Percentiles rank a stretch among this genome's conserved stretches.
These are phyloP conservation scores for Agrochola lychnidis DNA, from an alignment of 2,888 invertebrate genomes.

Conservation along the genomic window DNA sequence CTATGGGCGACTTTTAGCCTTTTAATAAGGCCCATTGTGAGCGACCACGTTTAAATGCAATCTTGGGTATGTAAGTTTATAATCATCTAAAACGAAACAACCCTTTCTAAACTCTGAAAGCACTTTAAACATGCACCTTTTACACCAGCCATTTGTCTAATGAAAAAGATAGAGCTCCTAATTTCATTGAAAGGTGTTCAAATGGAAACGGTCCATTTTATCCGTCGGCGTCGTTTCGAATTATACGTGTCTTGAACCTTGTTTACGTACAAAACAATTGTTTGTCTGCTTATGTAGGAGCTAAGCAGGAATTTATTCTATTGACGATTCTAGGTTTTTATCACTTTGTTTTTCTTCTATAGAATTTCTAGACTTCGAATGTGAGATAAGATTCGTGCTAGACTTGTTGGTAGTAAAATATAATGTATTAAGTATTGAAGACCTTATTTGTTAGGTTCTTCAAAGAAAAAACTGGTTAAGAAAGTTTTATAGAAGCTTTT, in stretches of 20 bases:
- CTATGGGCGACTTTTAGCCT: too few species aligned
- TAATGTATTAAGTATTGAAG: conserved; percentile 19
- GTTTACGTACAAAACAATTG: conserved; percentile 60
- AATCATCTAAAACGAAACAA: conserved; percentile 6
- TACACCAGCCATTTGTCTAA: conserved; percentile 61
- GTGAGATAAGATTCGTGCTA: not conserved
- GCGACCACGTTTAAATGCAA: too few species aligned
- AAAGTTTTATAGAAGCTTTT: conserved; percentile 1
- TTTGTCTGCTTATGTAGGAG: conserved; percentile 48
- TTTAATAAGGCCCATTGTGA: too few species aligned
- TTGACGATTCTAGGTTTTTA: conserved; percentile 48
- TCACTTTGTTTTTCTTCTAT: conserved; percentile 55
- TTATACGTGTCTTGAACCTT: conserved; percentile 68
- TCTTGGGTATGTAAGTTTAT: too few species aligned
- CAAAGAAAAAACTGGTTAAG: not conserved
- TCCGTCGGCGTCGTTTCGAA: conserved; percentile 53
- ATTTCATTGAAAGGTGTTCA: conserved; percentile 67
- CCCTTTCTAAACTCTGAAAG: conserved; percentile 48
- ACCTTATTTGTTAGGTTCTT: conserved; percentile 20
- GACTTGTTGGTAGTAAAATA: conserved; percentile 21
- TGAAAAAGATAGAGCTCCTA: conserved; percentile 65
- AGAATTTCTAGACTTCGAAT: conserved; percentile 14
- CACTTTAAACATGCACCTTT: conserved; percentile 38
- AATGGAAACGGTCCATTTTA: conserved; percentile 59
- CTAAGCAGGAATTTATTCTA: conserved; percentile 57